Base-by-base conservation (phyloP, 1,140 invertebrate species). In the Drosophila nasuta region DNA sequence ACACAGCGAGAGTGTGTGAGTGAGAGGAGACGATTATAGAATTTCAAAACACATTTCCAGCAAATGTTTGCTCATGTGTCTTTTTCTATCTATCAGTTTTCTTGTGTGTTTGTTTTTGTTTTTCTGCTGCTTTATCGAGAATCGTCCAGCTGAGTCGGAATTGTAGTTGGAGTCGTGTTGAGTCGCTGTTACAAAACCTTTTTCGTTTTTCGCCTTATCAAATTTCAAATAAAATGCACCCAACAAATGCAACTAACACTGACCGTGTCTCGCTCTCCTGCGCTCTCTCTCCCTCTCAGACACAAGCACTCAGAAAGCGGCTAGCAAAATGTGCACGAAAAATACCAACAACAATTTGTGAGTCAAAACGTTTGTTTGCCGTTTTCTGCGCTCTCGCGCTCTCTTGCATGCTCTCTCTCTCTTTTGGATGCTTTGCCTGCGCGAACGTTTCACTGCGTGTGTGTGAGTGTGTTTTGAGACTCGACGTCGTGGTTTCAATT, bases 171-270 rank as follows among this genome's bases (percentile, higher is more conserved):
- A 5, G 30, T 62, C 58, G 58, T 15, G 43, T 60, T 58, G 57
- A 43, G 13, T 75, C 17, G 59, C 48, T 73, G 78, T 79, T 75
- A 81, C 82, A 73, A 74, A 82, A 77, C 66, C 66, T 59, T 75
- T 74, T 77, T 68, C 41, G n/a, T 43, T 54, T 33, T 25, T 25
- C 20, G 54, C 62, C 79, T 88, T 87, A 87, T 87, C 81, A 75
- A 74, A 89, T 89, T 81, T 83, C 81, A 87, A 87, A 87, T 73
- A 83, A 79, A 83, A 71, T 82, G 83, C 82, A 87, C 79, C 60
- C 43, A 58, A 54, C 64, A 46, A 62, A 70, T 60, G 59, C 68
- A 70, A 70, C 56, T 49, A 57, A 48, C 43, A 7, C 35, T 60
- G n/a, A 17, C 13, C 41, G 10, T 15, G 3, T 64, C 28, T 46